These are phyloP conservation scores for Druon quercuslanigerum DNA, from an alignment of 1,140 invertebrate species.

Conservation along the genomic window DNA sequence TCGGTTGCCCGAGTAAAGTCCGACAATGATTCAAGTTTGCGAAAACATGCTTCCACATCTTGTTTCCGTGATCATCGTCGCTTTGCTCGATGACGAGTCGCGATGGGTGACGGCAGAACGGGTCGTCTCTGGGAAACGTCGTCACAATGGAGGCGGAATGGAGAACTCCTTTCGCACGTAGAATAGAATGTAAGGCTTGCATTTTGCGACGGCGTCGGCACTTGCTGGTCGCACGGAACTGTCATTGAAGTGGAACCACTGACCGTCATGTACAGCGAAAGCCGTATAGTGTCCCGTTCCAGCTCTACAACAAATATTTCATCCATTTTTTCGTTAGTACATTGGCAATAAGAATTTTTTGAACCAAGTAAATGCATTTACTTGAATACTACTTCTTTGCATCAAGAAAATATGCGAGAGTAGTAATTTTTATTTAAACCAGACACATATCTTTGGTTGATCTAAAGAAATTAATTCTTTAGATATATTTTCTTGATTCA, in stretches of 20 bases:
- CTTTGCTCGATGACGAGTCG: constrained; percentile 41
- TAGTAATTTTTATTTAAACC: too few relatives aligned
- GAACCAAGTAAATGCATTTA: too few relatives aligned
- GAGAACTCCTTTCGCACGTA: constrained; percentile 85
- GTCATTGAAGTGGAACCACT: constrained; percentile 93
- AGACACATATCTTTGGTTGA: too few relatives aligned
- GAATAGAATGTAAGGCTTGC: constrained; percentile 92
- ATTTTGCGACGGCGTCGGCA: constrained; percentile 82
- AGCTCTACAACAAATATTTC: constrained; percentile 76
- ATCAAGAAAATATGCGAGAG: too few relatives aligned
- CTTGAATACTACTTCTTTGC: too few relatives aligned
- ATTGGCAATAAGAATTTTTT: too few relatives aligned
- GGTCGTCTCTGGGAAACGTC: constrained; percentile 57
- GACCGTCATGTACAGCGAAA: constrained; percentile 87
- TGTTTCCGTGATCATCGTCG: constrained; percentile 28
- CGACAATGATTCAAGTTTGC: constrained; percentile 2
- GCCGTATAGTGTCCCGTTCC: constrained; percentile 92
- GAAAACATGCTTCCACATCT: constrained; percentile 11
- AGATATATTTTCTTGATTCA: too few relatives aligned
- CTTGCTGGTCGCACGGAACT: constrained; percentile 87
- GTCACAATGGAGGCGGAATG: constrained; percentile 73
- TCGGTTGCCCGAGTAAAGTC: constrained; percentile 4
- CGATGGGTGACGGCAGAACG: constrained; percentile 53
- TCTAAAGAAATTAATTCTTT: too few relatives aligned
- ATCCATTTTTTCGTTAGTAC: constrained; percentile 5